Percentiles rank a stretch among this genome's conserved stretches.
Conservation (phyloP, 2,888 invertebrate genomes). For the Tenthredo livida region DNA sequence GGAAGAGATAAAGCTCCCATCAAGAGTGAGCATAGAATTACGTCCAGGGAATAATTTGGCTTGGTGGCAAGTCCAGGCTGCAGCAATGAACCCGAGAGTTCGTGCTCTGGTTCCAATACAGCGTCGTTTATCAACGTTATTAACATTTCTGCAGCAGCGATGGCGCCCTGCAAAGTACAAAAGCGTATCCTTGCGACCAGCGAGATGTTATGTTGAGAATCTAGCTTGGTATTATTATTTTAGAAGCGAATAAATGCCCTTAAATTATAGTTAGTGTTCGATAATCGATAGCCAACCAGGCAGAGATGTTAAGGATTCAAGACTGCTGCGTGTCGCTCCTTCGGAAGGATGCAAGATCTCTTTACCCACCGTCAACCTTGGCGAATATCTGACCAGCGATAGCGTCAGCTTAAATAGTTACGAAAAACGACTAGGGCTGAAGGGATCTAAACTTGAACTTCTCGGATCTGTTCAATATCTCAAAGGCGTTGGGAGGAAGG, state of each 20-base stretch:
- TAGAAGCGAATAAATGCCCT: conserved; percentile 47
- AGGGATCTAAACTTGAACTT: conserved; percentile 79
- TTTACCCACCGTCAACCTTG: conserved; percentile 86
- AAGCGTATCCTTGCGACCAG: conserved; percentile 81
- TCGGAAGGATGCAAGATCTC: conserved; percentile 84
- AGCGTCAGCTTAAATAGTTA: conserved; percentile 89
- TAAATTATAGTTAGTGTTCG: conserved; percentile 61
- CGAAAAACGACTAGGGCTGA: conserved; percentile 85
- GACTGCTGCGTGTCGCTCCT: conserved; percentile 78
- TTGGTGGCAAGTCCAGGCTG: conserved; percentile 91
- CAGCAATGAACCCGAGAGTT: conserved; percentile 94
- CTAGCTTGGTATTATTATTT: not conserved
- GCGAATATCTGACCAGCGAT: conserved; percentile 88
- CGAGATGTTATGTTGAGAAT: conserved; percentile 20
- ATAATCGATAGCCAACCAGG: conserved; percentile 63
- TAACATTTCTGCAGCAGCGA: conserved; percentile 86
- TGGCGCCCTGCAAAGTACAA: conserved; percentile 85
- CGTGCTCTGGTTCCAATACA: conserved; percentile 87
- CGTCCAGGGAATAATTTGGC: conserved; percentile 89
- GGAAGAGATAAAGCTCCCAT: conserved; percentile 88
- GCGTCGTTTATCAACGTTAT: conserved; percentile 85
- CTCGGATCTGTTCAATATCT: conserved; percentile 75
- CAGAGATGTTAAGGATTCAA: conserved; percentile 66
- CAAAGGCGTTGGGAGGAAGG: conserved; percentile 75
- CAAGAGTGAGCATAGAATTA: conserved; percentile 87